phyloP scores from a whole-genome alignment of 2,888 invertebrate species.

The Drosophila leonis region DNA sequence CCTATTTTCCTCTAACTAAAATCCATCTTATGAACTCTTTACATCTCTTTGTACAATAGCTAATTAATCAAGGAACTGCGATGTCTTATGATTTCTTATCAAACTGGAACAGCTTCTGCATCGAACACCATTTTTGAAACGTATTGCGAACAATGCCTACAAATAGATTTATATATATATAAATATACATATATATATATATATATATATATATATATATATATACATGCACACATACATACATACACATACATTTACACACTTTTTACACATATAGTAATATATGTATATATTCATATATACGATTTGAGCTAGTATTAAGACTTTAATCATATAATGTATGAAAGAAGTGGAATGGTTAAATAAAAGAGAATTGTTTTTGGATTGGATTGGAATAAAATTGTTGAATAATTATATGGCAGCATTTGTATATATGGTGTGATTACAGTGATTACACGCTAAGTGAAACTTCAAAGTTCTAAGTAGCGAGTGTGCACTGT shows the following conservation, averaged over 20 bases:
- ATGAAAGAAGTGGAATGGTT: constrained; percentile 51
- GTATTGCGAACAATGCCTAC: constrained; percentile 17
- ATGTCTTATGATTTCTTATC: constrained; percentile 10
- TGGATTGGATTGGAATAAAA: constrained; percentile 41
- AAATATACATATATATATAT: background rate
- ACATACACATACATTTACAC: background rate
- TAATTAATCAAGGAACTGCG: constrained; percentile 23
- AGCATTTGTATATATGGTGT: too few species aligned
- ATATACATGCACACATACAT: background rate
- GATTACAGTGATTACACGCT: too few species aligned
- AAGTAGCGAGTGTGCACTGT: background rate
- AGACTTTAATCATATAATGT: constrained; percentile 34
- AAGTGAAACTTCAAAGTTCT: background rate
- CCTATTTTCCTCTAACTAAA: constrained; percentile 44
- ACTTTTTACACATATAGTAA: constrained; percentile 16
- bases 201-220: background rate
- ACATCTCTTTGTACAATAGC: constrained; percentile 53
- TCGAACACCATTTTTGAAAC: constrained; percentile 17
- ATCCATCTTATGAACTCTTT: constrained; percentile 22
- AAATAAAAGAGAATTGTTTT: constrained; percentile 69
- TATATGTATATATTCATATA: constrained; percentile 18
- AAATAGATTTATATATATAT: constrained; percentile 3
- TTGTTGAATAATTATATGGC: too few species aligned
- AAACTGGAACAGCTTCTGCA: constrained; percentile 26
- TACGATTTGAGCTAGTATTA: constrained; percentile 42